These are phyloP conservation scores for Melangyna quadrimaculata DNA, from an alignment of 2,888 invertebrate genomes.

Conservation along the genomic window DNA sequence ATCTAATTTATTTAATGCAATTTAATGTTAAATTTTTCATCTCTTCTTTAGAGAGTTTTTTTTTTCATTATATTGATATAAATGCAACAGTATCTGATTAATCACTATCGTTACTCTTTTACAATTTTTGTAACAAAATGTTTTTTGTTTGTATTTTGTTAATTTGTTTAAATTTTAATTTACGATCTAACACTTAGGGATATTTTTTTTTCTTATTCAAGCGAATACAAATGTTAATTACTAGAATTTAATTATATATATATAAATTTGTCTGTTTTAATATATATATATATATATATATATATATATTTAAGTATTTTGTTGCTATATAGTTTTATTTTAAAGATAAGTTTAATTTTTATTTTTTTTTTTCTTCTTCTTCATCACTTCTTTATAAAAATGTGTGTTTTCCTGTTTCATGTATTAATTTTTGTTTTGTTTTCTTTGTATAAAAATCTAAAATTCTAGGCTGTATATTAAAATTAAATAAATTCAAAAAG, in stretches of 20 bases:
- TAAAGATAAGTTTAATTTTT: constrained; percentile 6
- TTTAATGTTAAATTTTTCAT: constrained; percentile 15
- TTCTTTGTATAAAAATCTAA: constrained; percentile 68
- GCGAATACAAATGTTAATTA: constrained; percentile 67
- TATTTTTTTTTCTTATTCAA: constrained; percentile 41
- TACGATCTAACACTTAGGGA: constrained; percentile 63
- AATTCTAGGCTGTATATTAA: constrained; percentile 46
- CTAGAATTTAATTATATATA: constrained; percentile 46
- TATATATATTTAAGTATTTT: not conserved
- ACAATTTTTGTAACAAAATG: constrained; percentile 56
- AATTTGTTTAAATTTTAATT: constrained; percentile 8
- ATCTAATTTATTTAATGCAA: constrained; percentile 40
- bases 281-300: constrained; percentile 5
- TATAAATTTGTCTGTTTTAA: constrained; percentile 19
- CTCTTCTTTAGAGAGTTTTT: constrained; percentile 9
- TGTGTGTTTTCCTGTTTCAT: constrained; percentile 25
- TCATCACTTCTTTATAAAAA: constrained; percentile 1
- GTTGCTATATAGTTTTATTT: constrained; percentile 37
- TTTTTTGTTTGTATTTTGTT: constrained; percentile 30
- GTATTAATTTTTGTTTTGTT: constrained; percentile 5
- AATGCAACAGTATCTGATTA: constrained; percentile 71
- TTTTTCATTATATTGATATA: constrained; percentile 47
- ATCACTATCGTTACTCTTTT: constrained; percentile 59
- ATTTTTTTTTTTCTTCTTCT: not conserved
- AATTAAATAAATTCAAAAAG: constrained; percentile 27